Base-by-base conservation (phyloP, 2,113 vertebrate genomes). In the Panthera tigris region DNA sequence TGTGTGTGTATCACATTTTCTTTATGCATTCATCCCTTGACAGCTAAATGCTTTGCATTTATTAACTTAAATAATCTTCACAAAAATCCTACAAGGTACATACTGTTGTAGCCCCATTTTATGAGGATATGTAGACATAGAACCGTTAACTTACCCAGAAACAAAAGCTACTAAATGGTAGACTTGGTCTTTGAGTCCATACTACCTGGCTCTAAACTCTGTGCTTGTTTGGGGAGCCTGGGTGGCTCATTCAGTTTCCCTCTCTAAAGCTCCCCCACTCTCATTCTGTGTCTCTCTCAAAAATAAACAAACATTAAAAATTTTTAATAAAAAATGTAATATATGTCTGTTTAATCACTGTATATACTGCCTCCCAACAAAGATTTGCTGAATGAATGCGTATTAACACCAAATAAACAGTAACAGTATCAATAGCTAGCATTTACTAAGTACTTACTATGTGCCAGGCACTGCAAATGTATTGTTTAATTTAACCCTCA, bases 341-440 rank as follows among this genome's bases (percentile, higher is more conserved):
- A 57, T 96, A 48, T 81, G 12, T 18, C 68, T 86, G 1, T 74
- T 92, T 78, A 94, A 90, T 3, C n/a, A 94, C 41, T 55, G 11
- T 76, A 23, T 89, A 63, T 68, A 89, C 33, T 79, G 41, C 27
- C 63, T 92, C 6, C 33, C 15, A 87, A 84, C 81, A 88, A 89
- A 94, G 83, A 86, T 73, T 48, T 86, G 27, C 68, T 89, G 84
- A 90, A 52, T 73, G 18, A 94, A 96, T 92, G n/a, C 61, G 85
- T 41, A 89, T 25, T 41, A 89, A 81, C 10, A 82, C 5, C 76
- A n/a, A 41, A 69, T 79, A 73, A 78, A 81, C 12, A 92, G 16
- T 85, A 95, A 95, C 25, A 63, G 2, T 25, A 91, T 63, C 41
- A 88, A 95, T 55, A 33, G 13, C 48, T 80, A 91, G 73, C 13